These are phyloP conservation scores for Temnothorax rugatulus DNA, from an alignment of 2,888 invertebrate genomes.

Conservation along the genomic window DNA sequence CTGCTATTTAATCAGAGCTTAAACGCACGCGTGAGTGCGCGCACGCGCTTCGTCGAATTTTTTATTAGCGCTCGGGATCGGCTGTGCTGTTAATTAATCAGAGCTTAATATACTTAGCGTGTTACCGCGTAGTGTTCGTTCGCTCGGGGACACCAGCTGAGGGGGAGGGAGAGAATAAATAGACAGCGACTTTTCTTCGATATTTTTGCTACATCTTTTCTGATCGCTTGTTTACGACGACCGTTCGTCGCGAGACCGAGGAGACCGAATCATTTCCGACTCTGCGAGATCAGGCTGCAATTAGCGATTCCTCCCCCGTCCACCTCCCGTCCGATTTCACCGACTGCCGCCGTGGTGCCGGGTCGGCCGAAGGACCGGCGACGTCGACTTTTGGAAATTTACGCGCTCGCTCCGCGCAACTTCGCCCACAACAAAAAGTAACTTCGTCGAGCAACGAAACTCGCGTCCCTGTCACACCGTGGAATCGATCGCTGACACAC, in stretches of 20 bases:
- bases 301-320: conserved; percentile 14
- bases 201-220: conserved; percentile 80
- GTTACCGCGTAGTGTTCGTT: conserved; percentile 52
- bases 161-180: not conserved
- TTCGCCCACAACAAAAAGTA: not conserved
- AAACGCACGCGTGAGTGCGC: conserved; percentile 17
- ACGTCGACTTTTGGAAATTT: conserved; percentile 33
- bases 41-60: conserved; percentile 28
- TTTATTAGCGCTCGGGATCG: conserved; percentile 64
- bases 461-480: conserved; percentile 19
- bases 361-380: conserved; percentile 40
- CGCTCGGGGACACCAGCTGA: conserved; percentile 9
- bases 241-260: not conserved
- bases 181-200: conserved; percentile 45
- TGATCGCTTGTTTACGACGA: conserved; percentile 47
- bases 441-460: conserved; percentile 48
- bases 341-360: conserved; percentile 40
- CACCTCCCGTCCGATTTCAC: conserved; percentile 19
- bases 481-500: conserved; percentile 36
- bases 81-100: conserved; percentile 73
- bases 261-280: conserved; percentile 8
- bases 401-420: conserved; percentile 39
- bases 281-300: conserved; percentile 18
- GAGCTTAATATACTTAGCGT: conserved; percentile 70
- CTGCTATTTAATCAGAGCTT: conserved; percentile 44